Percentiles rank a stretch among this genome's conserved stretches.
These are phyloP conservation scores for Motacilla tschutschensis DNA, from an alignment of 2,113 vertebrate genomes.

Conservation along the genomic window DNA sequence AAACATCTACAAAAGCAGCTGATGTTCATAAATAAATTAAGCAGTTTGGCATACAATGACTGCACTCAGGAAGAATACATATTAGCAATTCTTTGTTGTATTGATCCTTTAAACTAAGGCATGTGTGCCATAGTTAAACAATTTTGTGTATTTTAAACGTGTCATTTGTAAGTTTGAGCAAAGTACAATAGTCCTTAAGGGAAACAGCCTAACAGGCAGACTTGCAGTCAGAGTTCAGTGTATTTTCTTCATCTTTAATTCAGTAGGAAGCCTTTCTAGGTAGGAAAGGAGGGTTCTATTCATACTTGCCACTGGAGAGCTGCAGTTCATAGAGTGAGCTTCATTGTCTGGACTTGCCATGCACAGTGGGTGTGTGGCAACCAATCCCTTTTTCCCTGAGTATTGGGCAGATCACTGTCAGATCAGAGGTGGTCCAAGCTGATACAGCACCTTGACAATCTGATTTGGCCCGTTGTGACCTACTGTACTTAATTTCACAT, in stretches of 20 bases:
- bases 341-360: background rate
- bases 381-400: background rate
- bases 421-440: background rate
- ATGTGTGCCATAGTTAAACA: slow-evolving; percentile 24
- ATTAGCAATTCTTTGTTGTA: slow-evolving; percentile 11
- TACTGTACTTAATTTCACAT: background rate
- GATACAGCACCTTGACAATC: background rate
- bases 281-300: background rate
- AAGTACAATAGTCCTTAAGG: slow-evolving; percentile 16
- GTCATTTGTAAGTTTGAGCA: slow-evolving; percentile 24
- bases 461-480: background rate
- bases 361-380: background rate
- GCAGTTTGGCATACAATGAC: background rate
- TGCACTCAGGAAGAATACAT: background rate
- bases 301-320: background rate
- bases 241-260: slow-evolving; percentile 39
- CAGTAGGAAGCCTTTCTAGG: background rate
- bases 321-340: background rate
- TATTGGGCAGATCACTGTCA: background rate
- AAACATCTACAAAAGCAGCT: background rate
- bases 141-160: slow-evolving; percentile 31
- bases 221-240: background rate
- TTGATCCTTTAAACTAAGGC: slow-evolving; percentile 28
- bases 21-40: slow-evolving; percentile 38
- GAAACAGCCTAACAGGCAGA: background rate